Base-by-base conservation (phyloP, 1,140 invertebrate genomes). In the Homarus americanus region DNA sequence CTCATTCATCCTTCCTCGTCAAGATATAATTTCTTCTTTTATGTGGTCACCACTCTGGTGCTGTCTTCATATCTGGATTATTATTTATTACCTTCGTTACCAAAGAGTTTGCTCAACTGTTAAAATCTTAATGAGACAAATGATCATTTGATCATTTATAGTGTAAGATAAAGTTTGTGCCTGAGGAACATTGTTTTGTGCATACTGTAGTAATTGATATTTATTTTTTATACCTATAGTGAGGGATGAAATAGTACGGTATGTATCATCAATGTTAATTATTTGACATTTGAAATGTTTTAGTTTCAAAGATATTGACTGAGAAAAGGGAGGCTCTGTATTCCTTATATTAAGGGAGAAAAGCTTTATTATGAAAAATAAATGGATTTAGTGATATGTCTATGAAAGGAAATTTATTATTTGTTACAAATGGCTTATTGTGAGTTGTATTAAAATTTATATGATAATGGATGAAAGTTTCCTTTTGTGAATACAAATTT, bases 101-200 rank as follows among this genome's bases (percentile, higher is more conserved):
- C 63, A 69, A 69, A 69, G 63, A 69, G 28, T 17, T 69, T 69
- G 63, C 63, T 69, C 63, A 69, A 69, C 32, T 69, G 10, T 69
- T 28, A 24, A 32, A 32, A 69, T 28, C 28, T 69, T 69, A 69
- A 28, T 69, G 5, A 32, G 63, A 28, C 32, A 69, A 24, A 2
- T 32, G 24, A 69, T 69, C 5, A 7, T 32, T 69, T 58, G 20
- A 15, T 24, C 20, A 20, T 20, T 58, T 4, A 58, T 58, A 58
- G 53, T 58, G n/a, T 58, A 24, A 58, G 53, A 20, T 0, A 58
- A 20, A 58, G 3, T 20, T 4, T 58, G 53, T 58, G 53, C 53
- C 53, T 58, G 24, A 58, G 53, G 24, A 58, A 58, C 17, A 58
- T 20, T 58, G 20, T 58, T 20, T 58, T 24, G 17, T 58, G 53